Conservation (phyloP, 2,888 invertebrate species). For the Xanthia togata region DNA sequence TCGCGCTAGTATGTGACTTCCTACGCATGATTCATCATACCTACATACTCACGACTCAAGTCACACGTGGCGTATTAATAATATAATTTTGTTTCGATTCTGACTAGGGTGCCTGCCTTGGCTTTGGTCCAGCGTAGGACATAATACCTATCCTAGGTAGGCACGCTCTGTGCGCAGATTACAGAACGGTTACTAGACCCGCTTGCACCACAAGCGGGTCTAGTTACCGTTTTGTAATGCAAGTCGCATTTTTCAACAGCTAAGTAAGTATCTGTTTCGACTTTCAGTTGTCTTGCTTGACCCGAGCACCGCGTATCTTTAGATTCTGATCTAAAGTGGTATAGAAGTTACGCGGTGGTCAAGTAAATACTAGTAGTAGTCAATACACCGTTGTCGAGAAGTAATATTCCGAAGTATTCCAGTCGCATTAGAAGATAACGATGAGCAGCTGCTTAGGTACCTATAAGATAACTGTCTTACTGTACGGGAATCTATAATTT, state of each 20-base stretch:
- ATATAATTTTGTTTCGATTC: conserved; percentile 10
- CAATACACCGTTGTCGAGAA: no score
- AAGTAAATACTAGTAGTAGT: no score
- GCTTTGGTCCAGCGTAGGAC: neutral
- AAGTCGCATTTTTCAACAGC: neutral
- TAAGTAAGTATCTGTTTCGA: neutral
- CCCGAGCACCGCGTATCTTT: neutral
- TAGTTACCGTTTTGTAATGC: no score
- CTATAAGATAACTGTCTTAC: conserved; percentile 54
- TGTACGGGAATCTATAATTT: conserved; percentile 57
- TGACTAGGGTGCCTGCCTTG: conserved; percentile 1
- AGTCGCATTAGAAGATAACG: neutral
- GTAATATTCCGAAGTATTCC: no score
- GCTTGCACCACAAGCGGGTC: neutral
- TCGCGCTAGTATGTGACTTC: no score
- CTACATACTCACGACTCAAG: neutral
- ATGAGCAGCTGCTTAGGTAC: neutral
- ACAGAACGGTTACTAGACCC: neutral
- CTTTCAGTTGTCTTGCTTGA: neutral
- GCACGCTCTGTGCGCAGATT: neutral
- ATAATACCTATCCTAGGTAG: neutral
- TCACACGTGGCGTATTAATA: conserved; percentile 4
- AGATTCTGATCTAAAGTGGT: no score
- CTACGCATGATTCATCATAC: no score
- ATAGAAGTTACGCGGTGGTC: no score